phyloP scores from a whole-genome alignment of 2,113 vertebrate genomes.

The Origma solitaria region DNA sequence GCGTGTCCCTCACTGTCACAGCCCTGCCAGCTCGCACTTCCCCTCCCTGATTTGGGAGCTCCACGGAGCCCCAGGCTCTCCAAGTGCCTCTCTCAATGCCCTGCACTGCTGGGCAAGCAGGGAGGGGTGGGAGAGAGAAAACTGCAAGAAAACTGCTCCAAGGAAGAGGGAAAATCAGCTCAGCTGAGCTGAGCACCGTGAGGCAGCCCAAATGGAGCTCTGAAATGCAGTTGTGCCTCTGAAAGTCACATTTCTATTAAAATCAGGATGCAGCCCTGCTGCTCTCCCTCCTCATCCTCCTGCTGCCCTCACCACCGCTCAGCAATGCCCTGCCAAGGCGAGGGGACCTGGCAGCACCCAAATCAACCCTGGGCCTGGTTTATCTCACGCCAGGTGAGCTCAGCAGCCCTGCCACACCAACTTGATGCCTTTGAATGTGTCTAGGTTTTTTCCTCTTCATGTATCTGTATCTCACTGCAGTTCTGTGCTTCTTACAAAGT shows the following conservation, averaged over 20 bases:
- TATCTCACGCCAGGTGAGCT: background rate
- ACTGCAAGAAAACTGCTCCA: background rate
- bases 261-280: background rate
- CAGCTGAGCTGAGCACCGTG: background rate
- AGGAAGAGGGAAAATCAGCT: background rate
- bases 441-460: no score
- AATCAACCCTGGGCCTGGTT: background rate
- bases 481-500: no score
- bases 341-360: accelerated
- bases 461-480: no score
- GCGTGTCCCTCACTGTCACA: background rate
- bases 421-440: no score
- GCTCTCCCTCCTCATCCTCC: background rate
- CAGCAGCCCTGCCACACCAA: background rate
- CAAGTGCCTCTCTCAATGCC: background rate
- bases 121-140: background rate
- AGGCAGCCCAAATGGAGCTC: background rate
- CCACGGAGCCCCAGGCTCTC: background rate
- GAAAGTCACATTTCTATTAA: background rate
- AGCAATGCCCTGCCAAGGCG: background rate
- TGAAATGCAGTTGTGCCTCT: background rate
- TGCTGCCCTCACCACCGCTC: background rate
- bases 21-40: background rate
- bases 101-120: background rate
- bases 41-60: background rate